Evolutionary conservation across 1,140 invertebrate genomes (phyloP).

Genomic region (Aethina tumida): DNA sequence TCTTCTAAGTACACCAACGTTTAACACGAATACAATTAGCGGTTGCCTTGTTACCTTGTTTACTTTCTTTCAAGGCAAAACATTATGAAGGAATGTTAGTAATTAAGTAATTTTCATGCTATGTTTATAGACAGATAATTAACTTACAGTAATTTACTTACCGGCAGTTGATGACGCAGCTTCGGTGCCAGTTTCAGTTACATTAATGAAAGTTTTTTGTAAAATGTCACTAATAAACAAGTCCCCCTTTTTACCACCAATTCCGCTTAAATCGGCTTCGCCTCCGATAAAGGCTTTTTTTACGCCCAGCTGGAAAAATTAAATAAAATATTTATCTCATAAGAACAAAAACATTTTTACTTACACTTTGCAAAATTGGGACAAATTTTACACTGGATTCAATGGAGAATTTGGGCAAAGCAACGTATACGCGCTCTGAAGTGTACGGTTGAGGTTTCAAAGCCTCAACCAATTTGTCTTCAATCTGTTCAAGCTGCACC

Average conservation of each 20-base stretch:
- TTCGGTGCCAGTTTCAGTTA: slow-evolving; percentile 58
- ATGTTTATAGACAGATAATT: not conserved
- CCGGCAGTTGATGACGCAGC: slow-evolving; percentile 52
- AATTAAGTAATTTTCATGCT: not conserved
- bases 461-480: slow-evolving; percentile 23
- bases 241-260: slow-evolving; percentile 26
- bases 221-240: slow-evolving; percentile 22
- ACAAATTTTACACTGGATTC: slow-evolving; percentile 35
- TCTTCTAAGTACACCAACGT: not conserved
- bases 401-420: slow-evolving; percentile 38
- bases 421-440: slow-evolving; percentile 21
- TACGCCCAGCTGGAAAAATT: slow-evolving; percentile 40
- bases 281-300: slow-evolving; percentile 37
- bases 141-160: slow-evolving; percentile 21
- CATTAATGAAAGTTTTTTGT: slow-evolving; percentile 57
- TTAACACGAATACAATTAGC: not conserved
- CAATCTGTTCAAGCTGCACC: slow-evolving; percentile 38
- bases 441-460: slow-evolving; percentile 18
- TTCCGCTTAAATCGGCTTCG: slow-evolving; percentile 43
- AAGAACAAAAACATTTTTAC: slow-evolving; percentile 9
- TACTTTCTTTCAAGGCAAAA: not conserved
- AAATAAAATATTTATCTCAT: not conserved
- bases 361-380: slow-evolving; percentile 32
- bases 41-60: not conserved
- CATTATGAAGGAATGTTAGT: not conserved